Percentiles rank a stretch among this genome's conserved stretches.
Conservation (phyloP, 53 echinoderm and acorn worm species). For the Mesocentrotus franciscanus region DNA sequence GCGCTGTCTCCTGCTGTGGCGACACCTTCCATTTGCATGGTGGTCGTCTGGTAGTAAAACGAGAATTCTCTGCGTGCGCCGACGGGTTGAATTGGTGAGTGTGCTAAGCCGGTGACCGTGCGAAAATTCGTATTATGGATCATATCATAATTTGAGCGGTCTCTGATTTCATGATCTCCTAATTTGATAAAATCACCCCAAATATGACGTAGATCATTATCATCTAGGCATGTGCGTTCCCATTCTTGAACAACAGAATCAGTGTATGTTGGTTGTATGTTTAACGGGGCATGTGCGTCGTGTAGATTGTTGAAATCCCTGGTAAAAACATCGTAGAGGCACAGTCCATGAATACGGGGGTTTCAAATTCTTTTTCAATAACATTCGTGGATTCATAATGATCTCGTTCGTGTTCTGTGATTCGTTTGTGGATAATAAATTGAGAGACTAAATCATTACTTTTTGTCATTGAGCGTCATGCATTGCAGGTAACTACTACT, state of each 20-base stretch:
- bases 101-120: slow-evolving; percentile 47
- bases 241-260: neutral
- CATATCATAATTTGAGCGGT: slow-evolving; percentile 35
- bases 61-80: slow-evolving; percentile 17
- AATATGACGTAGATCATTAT: neutral
- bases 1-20: slow-evolving; percentile 50
- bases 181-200: neutral
- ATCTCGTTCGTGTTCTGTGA: neutral
- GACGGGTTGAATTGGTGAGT: neutral
- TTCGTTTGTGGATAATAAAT: neutral
- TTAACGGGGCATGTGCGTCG: neutral
- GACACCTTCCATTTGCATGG: slow-evolving; percentile 33
- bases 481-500: neutral
- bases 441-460: neutral
- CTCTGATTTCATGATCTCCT: slow-evolving; percentile 11
- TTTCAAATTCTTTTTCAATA: neutral
- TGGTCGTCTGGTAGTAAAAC: neutral
- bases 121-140: slow-evolving; percentile 37
- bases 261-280: neutral
- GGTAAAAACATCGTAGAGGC: neutral
- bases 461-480: neutral
- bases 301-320: neutral
- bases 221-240: neutral
- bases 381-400: neutral
- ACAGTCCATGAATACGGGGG: neutral